Evolutionary conservation across 2,888 invertebrate genomes (phyloP).

Genomic region (Geotrupes spiniger): DNA sequence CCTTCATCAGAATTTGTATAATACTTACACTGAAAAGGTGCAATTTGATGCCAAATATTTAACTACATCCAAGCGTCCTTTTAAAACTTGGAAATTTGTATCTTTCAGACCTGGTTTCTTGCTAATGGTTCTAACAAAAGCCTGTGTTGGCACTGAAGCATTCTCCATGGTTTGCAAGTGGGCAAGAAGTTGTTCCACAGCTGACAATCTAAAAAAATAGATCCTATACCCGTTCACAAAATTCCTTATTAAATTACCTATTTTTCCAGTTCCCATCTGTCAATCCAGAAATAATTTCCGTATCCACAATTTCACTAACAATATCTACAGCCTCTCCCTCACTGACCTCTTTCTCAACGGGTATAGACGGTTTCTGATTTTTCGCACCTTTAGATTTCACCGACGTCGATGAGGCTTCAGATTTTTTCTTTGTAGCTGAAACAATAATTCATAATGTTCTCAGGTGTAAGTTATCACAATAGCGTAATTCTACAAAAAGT

Average conservation of each 20-base stretch:
- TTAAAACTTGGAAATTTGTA: conserved; percentile 88
- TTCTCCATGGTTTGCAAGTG: conserved; percentile 61
- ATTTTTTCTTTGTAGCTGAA: conserved; percentile 24
- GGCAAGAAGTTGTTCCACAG: conserved; percentile 69
- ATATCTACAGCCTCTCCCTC: conserved; percentile 77
- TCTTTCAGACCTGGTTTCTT: conserved; percentile 87
- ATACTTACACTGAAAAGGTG: conserved; percentile 62
- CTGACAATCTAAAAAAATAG: conserved; percentile 56
- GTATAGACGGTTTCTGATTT: conserved; percentile 37
- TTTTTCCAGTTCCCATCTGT: conserved; percentile 84
- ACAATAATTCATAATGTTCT: conserved; percentile 1
- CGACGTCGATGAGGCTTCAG: conserved; percentile 44
- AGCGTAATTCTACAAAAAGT: too few relatives aligned
- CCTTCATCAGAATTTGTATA: too few relatives aligned
- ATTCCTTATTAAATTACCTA: conserved; percentile 32
- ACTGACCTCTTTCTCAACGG: conserved; percentile 65
- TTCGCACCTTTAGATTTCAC: conserved; percentile 32
- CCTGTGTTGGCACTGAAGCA: conserved; percentile 69
- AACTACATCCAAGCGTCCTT: conserved; percentile 75
- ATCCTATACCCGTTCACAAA: conserved; percentile 5
- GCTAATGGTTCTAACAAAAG: conserved; percentile 68
- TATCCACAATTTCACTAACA: conserved; percentile 63
- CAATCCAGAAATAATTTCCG: conserved; percentile 64
- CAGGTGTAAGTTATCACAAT: too few relatives aligned
- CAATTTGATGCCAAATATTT: conserved; percentile 75